Evolutionary conservation across 2,888 invertebrate species (phyloP).

Genomic region (Myopa testacea): DNA sequence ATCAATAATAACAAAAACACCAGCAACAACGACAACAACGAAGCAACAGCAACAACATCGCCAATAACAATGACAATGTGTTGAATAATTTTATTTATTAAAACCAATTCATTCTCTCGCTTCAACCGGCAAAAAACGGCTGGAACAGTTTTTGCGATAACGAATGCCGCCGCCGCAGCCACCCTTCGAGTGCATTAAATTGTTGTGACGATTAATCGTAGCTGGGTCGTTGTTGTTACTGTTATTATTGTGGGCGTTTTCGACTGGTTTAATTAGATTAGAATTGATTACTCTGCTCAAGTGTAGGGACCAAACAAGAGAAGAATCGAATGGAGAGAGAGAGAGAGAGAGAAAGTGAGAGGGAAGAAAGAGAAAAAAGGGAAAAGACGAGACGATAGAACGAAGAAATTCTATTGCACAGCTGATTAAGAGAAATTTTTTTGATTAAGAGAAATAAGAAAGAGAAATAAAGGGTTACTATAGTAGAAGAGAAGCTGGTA

Average conservation of each 20-base stretch:
- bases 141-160: background rate
- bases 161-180: background rate
- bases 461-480: too few relatives aligned
- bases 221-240: background rate
- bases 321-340: background rate
- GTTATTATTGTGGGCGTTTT: slow-evolving; percentile 28
- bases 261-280: slow-evolving; percentile 34
- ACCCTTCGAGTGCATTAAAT: too few relatives aligned
- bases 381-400: background rate
- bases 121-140: background rate
- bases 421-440: background rate
- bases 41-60: too few relatives aligned
- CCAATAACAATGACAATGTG: background rate
- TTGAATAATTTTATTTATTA: background rate
- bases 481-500: too few relatives aligned
- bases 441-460: background rate
- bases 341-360: background rate
- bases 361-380: background rate
- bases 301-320: background rate
- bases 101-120: background rate
- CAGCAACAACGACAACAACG: too few relatives aligned
- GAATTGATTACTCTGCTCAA: slow-evolving; percentile 14
- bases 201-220: background rate
- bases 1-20: too few relatives aligned
- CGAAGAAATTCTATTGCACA: background rate